Percentiles rank a stretch among this genome's conserved stretches.
Evolutionary conservation across 2,888 invertebrate genomes (phyloP).

Genomic region (Oxytorus armatus): DNA sequence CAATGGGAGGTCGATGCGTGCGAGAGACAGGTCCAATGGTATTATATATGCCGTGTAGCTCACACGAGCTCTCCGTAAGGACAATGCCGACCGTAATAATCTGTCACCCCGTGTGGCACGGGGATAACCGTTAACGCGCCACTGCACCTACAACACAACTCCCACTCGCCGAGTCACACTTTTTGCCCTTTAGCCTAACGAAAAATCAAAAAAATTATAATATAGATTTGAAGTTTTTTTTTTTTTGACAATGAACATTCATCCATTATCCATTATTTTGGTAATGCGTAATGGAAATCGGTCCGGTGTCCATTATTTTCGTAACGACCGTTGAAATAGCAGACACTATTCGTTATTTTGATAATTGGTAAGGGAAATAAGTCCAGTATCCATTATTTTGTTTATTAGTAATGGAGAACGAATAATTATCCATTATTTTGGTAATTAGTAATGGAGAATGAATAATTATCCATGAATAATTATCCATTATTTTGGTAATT

Average conservation of each 20-base stretch:
- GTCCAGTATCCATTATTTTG: neutral
- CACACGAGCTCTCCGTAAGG: slow-evolving; percentile 71
- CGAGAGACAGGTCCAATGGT: slow-evolving; percentile 79
- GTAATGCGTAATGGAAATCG: too few relatives aligned
- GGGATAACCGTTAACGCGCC: slow-evolving; percentile 47
- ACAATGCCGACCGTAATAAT: slow-evolving; percentile 77
- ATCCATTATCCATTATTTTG: too few relatives aligned
- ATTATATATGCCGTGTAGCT: slow-evolving; percentile 71
- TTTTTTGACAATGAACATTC: too few relatives aligned
- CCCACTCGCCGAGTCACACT: neutral
- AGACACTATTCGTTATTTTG: too few relatives aligned
- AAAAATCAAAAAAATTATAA: neutral
- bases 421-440: too few relatives aligned
- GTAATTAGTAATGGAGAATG: too few relatives aligned
- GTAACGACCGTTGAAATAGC: too few relatives aligned
- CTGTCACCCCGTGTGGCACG: slow-evolving; percentile 75
- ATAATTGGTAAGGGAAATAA: too few relatives aligned
- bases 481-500: too few relatives aligned
- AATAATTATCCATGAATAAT: too few relatives aligned
- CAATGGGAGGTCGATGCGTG: slow-evolving; percentile 78
- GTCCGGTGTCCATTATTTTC: too few relatives aligned
- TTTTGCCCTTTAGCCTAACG: neutral
- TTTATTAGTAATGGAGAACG: too few relatives aligned
- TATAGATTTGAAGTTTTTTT: neutral
- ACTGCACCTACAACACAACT: slow-evolving; percentile 26